Conservation (phyloP, 23 tunicate species). For the Trididemnum clinides region DNA sequence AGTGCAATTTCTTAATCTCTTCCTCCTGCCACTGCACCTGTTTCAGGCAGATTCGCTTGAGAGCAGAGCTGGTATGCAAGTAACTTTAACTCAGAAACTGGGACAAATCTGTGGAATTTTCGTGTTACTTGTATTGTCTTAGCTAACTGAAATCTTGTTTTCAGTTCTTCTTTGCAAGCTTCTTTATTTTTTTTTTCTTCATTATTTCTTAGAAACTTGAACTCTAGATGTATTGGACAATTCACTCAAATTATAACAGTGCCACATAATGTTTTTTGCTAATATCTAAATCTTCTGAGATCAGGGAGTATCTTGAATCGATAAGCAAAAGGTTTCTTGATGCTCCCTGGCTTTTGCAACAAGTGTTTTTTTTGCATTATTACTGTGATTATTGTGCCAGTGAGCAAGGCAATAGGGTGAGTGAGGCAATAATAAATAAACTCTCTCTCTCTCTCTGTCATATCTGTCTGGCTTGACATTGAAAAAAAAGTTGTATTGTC, state of each 20-base stretch:
- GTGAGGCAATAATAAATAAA: no score
- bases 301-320: no score
- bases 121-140: slow-evolving; percentile 7
- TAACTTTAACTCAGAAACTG: background rate
- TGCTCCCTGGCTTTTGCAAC: no score
- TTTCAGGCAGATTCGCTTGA: slow-evolving; percentile 11
- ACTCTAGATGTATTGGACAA: no score
- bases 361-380: background rate
- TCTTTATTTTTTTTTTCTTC: no score
- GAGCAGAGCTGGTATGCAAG: background rate
- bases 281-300: no score
- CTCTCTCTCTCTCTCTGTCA: background rate
- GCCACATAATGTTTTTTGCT: no score
- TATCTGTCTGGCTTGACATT: slow-evolving; percentile 13
- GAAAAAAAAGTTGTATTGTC: background rate
- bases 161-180: slow-evolving; percentile 18
- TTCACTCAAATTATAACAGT: no score
- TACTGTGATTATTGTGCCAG: no score
- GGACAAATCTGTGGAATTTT: slow-evolving; percentile 17
- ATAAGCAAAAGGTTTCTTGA: no score
- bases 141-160: background rate
- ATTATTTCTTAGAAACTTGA: no score
- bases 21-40: slow-evolving; percentile 3
- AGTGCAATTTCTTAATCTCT: background rate
- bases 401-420: no score